phyloP scores from a whole-genome alignment of 2,113 vertebrate genomes.

The Atherinomorus stipes region DNA sequence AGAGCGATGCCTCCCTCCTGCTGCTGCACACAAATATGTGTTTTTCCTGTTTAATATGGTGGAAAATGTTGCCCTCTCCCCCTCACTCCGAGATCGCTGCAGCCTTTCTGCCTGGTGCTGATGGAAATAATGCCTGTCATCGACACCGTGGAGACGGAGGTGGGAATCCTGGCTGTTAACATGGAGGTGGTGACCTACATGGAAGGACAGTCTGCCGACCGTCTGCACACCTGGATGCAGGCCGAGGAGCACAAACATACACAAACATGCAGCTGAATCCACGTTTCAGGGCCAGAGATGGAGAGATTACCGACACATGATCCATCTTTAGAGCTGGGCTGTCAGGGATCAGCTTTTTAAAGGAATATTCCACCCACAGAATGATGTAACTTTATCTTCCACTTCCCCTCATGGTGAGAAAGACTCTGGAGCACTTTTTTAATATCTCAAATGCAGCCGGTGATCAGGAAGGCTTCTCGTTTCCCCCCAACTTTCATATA shows the following conservation, averaged over 20 bases:
- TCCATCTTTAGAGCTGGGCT: too few species aligned
- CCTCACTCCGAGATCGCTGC: background rate
- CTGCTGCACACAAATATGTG: slow-evolving; percentile 41
- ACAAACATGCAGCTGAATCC: background rate
- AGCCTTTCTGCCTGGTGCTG: slow-evolving; percentile 14
- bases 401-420: too few species aligned
- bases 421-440: too few species aligned
- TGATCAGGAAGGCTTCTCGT: too few species aligned
- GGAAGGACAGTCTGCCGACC: slow-evolving; percentile 9
- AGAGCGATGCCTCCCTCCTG: slow-evolving; percentile 38
- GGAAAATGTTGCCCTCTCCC: background rate
- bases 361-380: too few species aligned
- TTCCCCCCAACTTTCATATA: too few species aligned
- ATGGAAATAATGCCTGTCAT: slow-evolving; percentile 21
- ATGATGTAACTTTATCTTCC: too few species aligned
- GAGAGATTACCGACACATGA: too few species aligned
- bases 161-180: slow-evolving; percentile 24
- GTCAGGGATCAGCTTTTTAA: too few species aligned
- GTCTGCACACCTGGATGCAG: slow-evolving; percentile 17
- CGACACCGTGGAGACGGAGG: slow-evolving; percentile 13
- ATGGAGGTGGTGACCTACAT: slow-evolving; percentile 24
- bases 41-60: slow-evolving; percentile 16
- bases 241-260: slow-evolving; percentile 3
- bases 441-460: too few species aligned
- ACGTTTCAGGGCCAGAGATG: too few species aligned